phyloP scores from a whole-genome alignment of 2,113 vertebrate genomes.

The Bos indicus region DNA sequence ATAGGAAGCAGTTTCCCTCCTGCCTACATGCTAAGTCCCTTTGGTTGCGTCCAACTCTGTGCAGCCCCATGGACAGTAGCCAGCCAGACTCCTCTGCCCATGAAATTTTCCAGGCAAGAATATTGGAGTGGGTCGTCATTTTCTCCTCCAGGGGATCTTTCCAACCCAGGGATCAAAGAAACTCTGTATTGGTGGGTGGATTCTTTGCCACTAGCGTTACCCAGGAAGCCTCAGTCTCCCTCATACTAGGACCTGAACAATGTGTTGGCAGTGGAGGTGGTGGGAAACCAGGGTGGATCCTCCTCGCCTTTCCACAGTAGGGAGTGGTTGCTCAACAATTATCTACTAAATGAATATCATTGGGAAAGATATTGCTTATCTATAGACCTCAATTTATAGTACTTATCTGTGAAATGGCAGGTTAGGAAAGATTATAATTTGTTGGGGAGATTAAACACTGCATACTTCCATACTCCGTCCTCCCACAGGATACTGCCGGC shows the following conservation, averaged over 20 bases:
- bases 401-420: neutral
- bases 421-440: neutral
- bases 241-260: neutral
- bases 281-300: neutral
- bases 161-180: neutral
- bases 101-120: neutral
- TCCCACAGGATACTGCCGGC: neutral
- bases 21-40: neutral
- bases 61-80: neutral
- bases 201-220: neutral
- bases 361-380: neutral
- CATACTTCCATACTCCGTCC: neutral
- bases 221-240: neutral
- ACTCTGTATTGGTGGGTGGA: neutral
- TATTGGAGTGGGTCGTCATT: neutral
- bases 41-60: neutral
- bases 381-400: neutral
- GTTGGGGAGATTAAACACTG: neutral
- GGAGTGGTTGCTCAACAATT: neutral
- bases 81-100: neutral
- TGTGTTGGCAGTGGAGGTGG: neutral
- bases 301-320: neutral
- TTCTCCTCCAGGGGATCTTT: neutral
- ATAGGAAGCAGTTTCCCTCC: neutral
- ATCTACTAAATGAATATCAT: neutral